phyloP scores from a whole-genome alignment of 2,888 invertebrate genomes.

The Lasioglossum calceatum region DNA sequence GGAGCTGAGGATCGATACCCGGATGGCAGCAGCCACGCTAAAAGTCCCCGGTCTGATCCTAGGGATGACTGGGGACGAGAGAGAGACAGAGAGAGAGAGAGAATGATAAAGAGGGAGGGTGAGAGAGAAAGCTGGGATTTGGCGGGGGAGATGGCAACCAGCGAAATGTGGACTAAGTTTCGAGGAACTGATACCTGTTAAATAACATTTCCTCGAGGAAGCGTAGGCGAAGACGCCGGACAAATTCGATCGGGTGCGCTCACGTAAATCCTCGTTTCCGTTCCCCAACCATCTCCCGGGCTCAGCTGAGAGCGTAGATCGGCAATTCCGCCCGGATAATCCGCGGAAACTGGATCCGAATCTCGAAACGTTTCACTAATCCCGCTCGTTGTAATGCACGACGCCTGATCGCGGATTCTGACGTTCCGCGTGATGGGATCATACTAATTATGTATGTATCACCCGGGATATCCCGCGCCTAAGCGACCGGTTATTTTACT shows the following conservation, averaged over 20 bases:
- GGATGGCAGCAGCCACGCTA: conserved; percentile 35
- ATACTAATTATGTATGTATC: conserved; percentile 2
- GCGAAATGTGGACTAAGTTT: conserved; percentile 36
- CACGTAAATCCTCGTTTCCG: conserved; percentile 64
- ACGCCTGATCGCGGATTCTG: conserved; percentile 35
- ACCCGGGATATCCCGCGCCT: not conserved
- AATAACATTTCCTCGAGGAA: conserved; percentile 61
- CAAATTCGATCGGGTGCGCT: conserved; percentile 53
- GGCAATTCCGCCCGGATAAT: conserved; percentile 63
- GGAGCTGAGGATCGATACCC: conserved; percentile 71
- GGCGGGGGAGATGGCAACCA: conserved; percentile 24
- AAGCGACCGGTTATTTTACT: not conserved
- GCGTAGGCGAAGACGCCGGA: conserved; percentile 38
- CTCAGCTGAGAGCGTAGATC: conserved; percentile 46
- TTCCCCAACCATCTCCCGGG: conserved; percentile 41
- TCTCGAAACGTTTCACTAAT: conserved; percentile 35
- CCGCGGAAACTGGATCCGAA: conserved; percentile 59
- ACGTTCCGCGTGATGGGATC: conserved; percentile 21
- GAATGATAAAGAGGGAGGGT: not conserved
- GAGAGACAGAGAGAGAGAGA: not conserved
- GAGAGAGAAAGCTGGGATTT: not conserved
- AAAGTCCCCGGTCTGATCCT: conserved; percentile 51
- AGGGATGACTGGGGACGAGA: conserved; percentile 18
- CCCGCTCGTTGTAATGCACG: conserved; percentile 44
- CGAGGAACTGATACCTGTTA: conserved; percentile 60